These are phyloP conservation scores for Dufourea novaeangliae DNA, from an alignment of 1,140 invertebrate species.

Conservation along the genomic window DNA sequence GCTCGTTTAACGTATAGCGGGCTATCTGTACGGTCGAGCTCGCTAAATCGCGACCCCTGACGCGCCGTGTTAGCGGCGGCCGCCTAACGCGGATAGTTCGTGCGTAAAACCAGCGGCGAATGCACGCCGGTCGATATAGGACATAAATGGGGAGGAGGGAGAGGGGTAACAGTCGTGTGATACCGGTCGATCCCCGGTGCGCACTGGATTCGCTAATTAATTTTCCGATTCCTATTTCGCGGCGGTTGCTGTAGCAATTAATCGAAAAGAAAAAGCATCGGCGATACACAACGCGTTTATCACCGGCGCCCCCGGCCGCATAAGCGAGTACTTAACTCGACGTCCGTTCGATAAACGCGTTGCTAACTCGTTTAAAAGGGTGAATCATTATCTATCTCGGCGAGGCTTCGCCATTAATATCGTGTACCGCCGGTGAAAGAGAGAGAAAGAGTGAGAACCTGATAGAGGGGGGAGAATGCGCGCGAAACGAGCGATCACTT, in stretches of 20 bases:
- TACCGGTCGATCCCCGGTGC: neutral
- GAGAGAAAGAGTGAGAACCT: too few species aligned
- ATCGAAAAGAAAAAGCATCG: constrained; percentile 10
- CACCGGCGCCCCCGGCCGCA: neutral
- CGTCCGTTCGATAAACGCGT: neutral
- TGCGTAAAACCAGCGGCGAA: constrained; percentile 44
- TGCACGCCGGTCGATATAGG: constrained; percentile 5
- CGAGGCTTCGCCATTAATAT: neutral
- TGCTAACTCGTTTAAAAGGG: neutral
- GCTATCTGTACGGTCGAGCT: constrained; percentile 6
- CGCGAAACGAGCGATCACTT: neutral
- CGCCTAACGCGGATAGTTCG: constrained; percentile 10
- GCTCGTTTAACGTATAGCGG: constrained; percentile 32
- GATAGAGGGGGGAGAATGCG: neutral
- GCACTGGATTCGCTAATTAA: constrained; percentile 38
- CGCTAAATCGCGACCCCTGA: constrained; percentile 32
- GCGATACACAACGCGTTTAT: neutral
- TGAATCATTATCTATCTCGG: neutral
- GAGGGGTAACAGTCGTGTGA: constrained; percentile 19
- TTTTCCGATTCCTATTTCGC: constrained; percentile 37
- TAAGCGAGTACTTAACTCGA: neutral
- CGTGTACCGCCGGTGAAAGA: too few species aligned
- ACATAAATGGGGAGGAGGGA: too few species aligned
- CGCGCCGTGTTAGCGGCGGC: neutral
- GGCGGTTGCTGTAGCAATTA: neutral